Evolutionary conservation across 2,888 invertebrate species (phyloP), one percentile per base, ranked within the genome.

Genomic region (Pterostichus niger): DNA sequence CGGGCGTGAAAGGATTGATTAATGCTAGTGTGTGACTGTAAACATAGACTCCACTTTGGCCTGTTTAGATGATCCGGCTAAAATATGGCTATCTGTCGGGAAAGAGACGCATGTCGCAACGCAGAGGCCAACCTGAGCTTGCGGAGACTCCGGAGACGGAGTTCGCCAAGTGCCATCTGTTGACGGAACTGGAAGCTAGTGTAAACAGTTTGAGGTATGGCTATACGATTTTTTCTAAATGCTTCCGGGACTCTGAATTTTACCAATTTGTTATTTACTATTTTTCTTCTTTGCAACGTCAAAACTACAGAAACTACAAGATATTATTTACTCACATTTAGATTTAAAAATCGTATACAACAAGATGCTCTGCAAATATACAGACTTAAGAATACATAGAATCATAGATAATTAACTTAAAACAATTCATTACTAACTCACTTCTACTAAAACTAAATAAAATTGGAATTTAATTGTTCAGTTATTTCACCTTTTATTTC

Each of bases 1-100:
- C 24, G 24, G 73, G 13, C 44, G 17, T 82, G 82, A 82, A 82
- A 59, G 82, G 71, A 73, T 73, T 82, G 82, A 82, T 82, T 82
- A 82, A 82, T 82, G 82, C 64, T 64, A 49, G 82, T 73, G 56
- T 82, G 56, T 82, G 73, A 73, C 75, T 49, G 71, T 59, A 82
- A 73, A 82, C 71, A 82, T 44, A 73, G 56, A 44, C 46, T 54
- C 54, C 73, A 54, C 54, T 52, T 54, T 76, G 76, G 54, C 35
- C 52, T 54, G 76, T 54, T 76, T 76, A 54, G 76, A 76, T 76
- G 54, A 76, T 76, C 52, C 54, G 31, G 76, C 54, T 76, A 52
- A 76, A 76, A 76, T 76, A 76, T 76, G 76, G 76, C 54, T 76
- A 76, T 76, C 76, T 76, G 76, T 76, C 52, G 76, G 54, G 33